phyloP scores from a whole-genome alignment of 1,140 invertebrate species.

The Rhyacophila brunnea region DNA sequence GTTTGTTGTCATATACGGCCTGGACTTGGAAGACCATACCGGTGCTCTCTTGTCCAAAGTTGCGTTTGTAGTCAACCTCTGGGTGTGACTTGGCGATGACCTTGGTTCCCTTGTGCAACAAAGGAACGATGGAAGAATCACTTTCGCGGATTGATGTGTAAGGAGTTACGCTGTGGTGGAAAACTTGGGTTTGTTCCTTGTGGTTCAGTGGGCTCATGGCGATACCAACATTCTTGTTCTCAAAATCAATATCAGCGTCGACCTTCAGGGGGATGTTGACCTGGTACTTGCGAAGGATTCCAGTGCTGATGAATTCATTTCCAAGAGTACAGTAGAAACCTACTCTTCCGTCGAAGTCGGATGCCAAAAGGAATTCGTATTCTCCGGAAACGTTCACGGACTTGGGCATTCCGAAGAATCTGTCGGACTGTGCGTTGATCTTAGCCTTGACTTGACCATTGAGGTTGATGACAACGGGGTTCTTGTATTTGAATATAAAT shows the following conservation, averaged over 20 bases:
- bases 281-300: conserved; percentile 58
- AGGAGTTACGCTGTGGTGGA: conserved; percentile 58
- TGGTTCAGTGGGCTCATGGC: conserved; percentile 49
- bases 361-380: no score
- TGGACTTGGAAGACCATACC: conserved; percentile 52
- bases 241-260: conserved; percentile 46
- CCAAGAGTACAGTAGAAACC: conserved; percentile 63
- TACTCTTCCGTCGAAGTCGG: conserved; percentile 55
- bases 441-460: conserved; percentile 43
- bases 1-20: conserved; percentile 52
- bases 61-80: conserved; percentile 39
- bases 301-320: conserved; percentile 57
- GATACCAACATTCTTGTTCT: conserved; percentile 47
- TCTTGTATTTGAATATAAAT: conserved; percentile 60
- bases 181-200: conserved; percentile 50
- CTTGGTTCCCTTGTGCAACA: conserved; percentile 44
- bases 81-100: conserved; percentile 41
- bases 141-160: conserved; percentile 59
- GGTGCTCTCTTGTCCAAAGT: conserved; percentile 41
- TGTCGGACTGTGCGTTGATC: neutral
- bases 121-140: conserved; percentile 48
- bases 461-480: conserved; percentile 53
- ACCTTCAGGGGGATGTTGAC: conserved; percentile 53
- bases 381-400: conserved; percentile 49
- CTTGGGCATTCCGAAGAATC: conserved; percentile 36